phyloP scores from a whole-genome alignment of 2,797 vertebrate genomes.

The Martes flavigula region DNA sequence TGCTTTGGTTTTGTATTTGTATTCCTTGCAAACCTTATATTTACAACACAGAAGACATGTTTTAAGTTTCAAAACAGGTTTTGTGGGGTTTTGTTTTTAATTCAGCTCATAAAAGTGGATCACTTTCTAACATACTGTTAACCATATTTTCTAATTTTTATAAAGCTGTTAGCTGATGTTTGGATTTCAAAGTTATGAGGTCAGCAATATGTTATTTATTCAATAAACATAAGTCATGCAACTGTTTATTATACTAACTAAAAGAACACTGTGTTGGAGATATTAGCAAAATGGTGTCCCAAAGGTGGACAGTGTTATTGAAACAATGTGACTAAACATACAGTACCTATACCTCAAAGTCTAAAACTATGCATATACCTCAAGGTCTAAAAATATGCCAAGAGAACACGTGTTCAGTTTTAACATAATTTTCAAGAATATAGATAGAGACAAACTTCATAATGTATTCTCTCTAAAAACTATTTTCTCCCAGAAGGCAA shows the following conservation, averaged over 20 bases:
- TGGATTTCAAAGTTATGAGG: not conserved
- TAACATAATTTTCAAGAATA: slow-evolving; percentile 24
- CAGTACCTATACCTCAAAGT: not conserved
- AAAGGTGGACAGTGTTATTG: not conserved
- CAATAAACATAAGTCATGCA: slow-evolving; percentile 13
- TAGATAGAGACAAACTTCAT: not conserved
- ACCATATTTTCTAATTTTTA: slow-evolving; percentile 45
- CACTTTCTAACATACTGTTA: not conserved
- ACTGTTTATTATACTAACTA: slow-evolving; percentile 15
- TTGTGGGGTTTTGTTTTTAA: not conserved
- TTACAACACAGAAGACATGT: not conserved
- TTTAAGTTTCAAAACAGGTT: slow-evolving; percentile 1
- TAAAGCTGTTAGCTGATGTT: slow-evolving; percentile 61
- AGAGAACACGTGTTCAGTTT: not conserved
- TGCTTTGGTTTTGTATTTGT: not conserved
- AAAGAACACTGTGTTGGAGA: not conserved
- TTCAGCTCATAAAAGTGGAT: not conserved
- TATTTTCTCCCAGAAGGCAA: not conserved
- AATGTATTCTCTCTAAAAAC: slow-evolving; percentile 11
- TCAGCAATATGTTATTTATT: slow-evolving; percentile 45
- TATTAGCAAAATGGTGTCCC: not conserved
- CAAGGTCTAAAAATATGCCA: not conserved
- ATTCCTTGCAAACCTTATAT: not conserved
- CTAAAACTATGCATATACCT: not conserved
- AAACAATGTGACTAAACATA: not conserved